phyloP scores from a whole-genome alignment of 2,797 vertebrate species.

The Percopsis omiscomaycus region DNA sequence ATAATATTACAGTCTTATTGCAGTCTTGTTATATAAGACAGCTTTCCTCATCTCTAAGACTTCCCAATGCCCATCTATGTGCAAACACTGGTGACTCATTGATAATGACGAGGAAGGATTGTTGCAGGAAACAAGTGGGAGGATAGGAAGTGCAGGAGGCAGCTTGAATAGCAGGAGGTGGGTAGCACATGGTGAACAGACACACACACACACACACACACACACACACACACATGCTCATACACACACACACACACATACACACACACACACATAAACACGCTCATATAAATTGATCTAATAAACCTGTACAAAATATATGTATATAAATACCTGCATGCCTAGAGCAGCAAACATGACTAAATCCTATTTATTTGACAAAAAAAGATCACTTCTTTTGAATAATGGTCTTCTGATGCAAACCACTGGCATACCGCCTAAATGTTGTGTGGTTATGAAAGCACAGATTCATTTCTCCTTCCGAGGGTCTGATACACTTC shows the following conservation, averaged over 20 bases:
- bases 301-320: conserved; percentile 20
- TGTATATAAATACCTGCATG: conserved; percentile 53
- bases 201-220: conserved; percentile 11
- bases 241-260: not conserved
- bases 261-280: not conserved
- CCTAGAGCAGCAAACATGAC: conserved; percentile 27
- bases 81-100: conserved; percentile 51
- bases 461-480: not conserved
- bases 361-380: conserved; percentile 26
- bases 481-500: not conserved
- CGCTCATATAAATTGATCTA: not conserved
- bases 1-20: too few relatives aligned
- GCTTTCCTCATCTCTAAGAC: conserved; percentile 28
- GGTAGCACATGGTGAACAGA: conserved; percentile 48
- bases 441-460: not conserved
- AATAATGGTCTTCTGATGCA: conserved; percentile 23
- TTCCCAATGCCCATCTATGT: conserved; percentile 48
- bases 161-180: conserved; percentile 59
- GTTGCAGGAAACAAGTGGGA: conserved; percentile 66
- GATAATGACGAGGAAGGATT: conserved; percentile 35
- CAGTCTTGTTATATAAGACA: conserved; percentile 36
- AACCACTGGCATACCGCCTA: conserved; percentile 1
- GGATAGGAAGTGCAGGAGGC: conserved; percentile 56
- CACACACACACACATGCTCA: conserved; percentile 13
- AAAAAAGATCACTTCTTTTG: conserved; percentile 51